These are phyloP conservation scores for Dermolepida albohirtum DNA, from an alignment of 2,888 invertebrate species.

Conservation along the genomic window DNA sequence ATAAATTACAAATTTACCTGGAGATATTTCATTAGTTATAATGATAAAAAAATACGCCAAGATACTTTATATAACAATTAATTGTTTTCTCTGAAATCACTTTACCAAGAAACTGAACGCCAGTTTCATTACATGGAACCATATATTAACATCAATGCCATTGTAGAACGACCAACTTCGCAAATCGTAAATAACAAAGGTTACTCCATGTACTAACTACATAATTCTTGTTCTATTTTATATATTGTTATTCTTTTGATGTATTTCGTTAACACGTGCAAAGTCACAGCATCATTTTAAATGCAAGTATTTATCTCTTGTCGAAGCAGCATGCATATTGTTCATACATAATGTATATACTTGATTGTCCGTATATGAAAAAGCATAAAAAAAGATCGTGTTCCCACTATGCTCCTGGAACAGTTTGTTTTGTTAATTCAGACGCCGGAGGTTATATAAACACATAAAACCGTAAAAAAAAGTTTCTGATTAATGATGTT, in stretches of 20 bases:
- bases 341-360: background rate
- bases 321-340: background rate
- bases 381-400: no score
- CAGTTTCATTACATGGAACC: slow-evolving; percentile 13
- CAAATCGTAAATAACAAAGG: slow-evolving; percentile 17
- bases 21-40: no score
- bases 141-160: slow-evolving; percentile 23
- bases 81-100: slow-evolving; percentile 16
- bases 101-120: slow-evolving; percentile 17
- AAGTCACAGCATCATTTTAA: slow-evolving; percentile 14
- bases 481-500: background rate
- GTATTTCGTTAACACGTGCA: slow-evolving; percentile 6
- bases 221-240: slow-evolving; percentile 5
- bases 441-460: no score
- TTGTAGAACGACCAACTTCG: slow-evolving; percentile 18
- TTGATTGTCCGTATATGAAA: background rate
- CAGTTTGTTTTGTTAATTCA: no score
- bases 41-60: no score
- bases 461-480: background rate
- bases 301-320: slow-evolving; percentile 1
- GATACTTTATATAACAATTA: no score
- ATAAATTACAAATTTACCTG: no score
- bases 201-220: background rate
- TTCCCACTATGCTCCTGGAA: background rate
- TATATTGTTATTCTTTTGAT: background rate